Base-by-base conservation (phyloP, 2,113 vertebrate genomes). In the Okapia johnstoni region DNA sequence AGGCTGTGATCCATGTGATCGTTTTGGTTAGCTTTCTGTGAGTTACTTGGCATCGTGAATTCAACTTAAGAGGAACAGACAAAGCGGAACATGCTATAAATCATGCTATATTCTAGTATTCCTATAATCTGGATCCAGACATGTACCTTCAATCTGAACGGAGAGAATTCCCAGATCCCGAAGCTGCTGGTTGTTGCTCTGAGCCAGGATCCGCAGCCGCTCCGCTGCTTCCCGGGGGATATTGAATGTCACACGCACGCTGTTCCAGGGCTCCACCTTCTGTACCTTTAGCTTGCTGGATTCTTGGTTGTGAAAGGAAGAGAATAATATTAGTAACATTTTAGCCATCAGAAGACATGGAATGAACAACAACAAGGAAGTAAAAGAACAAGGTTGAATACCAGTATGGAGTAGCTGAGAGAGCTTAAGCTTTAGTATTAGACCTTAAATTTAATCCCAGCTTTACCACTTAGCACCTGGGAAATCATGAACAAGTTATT, bases 101-200 rank as follows among this genome's bases (percentile, higher is more conserved):
- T 79, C 50, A 85, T 79, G 55, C 54, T 52, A 92, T 33, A 28
- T 46, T 84, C 61, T 94, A 79, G 33, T 94, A 23, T 30, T 97
- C 33, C 26, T 88, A 88, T 57, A n/a, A 93, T 76, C 93, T 70
- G 90, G 58, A 61, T 79, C 61, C 63, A 96, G 30, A 93, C 40
- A 50, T 28, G 40, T 54, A 96, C 99, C 99, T 99, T 99, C 99
- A 76, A 99, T 99, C 94, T 99, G 99, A 96, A 99, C 99, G 0
- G 99, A 99, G 87, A 99, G 99, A 96, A 99, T 99, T 92, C 99
- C 99, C 98, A 99, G 98, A 95, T 99, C 99, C 90, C 99, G 99
- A 66, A 99, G 99, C 98, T 99, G 99, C 88, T 99, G 99, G 98
- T 99, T 99, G 97, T 99, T 99, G 98, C 99, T 99, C 98, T 99